A percentile compares a stretch with the other conserved stretches of the same genome.
These are phyloP conservation scores for human (Homo sapiens) DNA, from an alignment of 2,113 vertebrate genomes.

Conservation along the genomic window GRCh38 chrX:20585001-20585500, in stretches of 20 bases:
- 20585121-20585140: background rate
- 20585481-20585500: background rate
- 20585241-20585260: background rate
- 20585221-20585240: background rate
- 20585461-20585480: background rate
- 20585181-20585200: background rate
- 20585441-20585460: background rate
- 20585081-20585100: background rate
- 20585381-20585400: background rate
- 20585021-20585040: background rate
- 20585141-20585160: background rate
- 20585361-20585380: background rate
- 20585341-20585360: slow-evolving; percentile 16
- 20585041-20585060: background rate
- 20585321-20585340: background rate
- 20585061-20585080: background rate
- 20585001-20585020: background rate
- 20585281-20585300: background rate
- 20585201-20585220: slow-evolving; percentile 35
- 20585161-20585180: background rate
- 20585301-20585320: background rate
- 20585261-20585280: background rate
- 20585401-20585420: background rate
- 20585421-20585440: background rate
- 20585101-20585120: background rate